Percentiles rank a stretch among this genome's conserved stretches.
Evolutionary conservation across 2,797 vertebrate species (phyloP).

Genomic region (Clarias pachynema): DNA sequence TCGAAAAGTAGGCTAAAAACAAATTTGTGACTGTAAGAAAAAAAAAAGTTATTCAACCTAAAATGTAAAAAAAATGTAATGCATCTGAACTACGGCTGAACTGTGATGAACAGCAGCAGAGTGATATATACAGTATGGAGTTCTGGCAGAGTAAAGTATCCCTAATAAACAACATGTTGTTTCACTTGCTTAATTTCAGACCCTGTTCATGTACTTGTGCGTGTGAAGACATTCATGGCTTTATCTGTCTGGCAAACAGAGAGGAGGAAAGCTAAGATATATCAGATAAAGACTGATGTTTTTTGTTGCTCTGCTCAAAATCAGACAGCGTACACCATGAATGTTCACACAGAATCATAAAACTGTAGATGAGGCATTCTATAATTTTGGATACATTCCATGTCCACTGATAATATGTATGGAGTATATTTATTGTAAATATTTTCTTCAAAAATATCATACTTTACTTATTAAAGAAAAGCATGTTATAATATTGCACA

Average conservation of each 20-base stretch:
- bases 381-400: too few relatives aligned
- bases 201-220: background rate
- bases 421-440: too few relatives aligned
- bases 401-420: too few relatives aligned
- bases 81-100: too few relatives aligned
- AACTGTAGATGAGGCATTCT: too few relatives aligned
- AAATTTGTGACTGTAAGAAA: background rate
- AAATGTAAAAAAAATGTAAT: background rate
- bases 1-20: background rate
- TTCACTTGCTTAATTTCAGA: background rate
- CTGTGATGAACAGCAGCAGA: background rate
- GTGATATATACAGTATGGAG: background rate
- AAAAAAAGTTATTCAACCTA: background rate
- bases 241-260: background rate
- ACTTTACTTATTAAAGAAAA: too few relatives aligned
- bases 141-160: background rate
- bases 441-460: too few relatives aligned
- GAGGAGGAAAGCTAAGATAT: background rate
- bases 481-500: too few relatives aligned
- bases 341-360: background rate
- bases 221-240: background rate
- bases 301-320: background rate
- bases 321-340: background rate
- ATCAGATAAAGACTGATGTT: background rate
- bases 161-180: background rate